Conservation (phyloP, 2,113 vertebrate species). For the Sprattus sprattus region DNA sequence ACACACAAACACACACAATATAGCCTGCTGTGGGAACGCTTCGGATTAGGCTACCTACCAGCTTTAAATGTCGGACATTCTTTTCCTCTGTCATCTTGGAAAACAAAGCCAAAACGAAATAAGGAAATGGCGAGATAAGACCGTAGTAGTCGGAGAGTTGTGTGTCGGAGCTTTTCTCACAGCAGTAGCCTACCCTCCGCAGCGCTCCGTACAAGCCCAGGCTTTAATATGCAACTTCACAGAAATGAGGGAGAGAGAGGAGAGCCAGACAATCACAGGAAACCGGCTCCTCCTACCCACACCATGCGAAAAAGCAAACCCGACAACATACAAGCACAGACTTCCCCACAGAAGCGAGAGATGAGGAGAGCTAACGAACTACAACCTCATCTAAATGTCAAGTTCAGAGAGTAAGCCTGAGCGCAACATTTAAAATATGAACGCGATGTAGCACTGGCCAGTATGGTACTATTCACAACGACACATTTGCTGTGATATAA, state of each 20-base stretch:
- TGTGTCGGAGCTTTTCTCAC: conserved; percentile 20
- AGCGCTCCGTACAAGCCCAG: conserved; percentile 57
- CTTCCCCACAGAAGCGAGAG: conserved; percentile 7
- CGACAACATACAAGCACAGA: conserved; percentile 40
- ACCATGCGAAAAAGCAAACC: conserved; percentile 55
- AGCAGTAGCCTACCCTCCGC: conserved; percentile 41
- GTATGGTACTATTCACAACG: background rate
- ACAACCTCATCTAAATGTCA: conserved; percentile 34
- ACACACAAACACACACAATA: conserved; percentile 10
- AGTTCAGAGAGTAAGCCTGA: conserved; percentile 3
- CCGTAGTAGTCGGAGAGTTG: conserved; percentile 18
- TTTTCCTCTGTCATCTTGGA: conserved; percentile 75
- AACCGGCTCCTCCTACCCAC: conserved; percentile 71
- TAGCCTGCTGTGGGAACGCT: conserved; percentile 39
- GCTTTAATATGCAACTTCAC: conserved; percentile 66
- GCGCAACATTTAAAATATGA: background rate
- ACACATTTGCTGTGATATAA: background rate
- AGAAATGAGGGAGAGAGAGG: conserved; percentile 49
- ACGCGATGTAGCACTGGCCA: background rate
- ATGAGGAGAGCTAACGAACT: conserved; percentile 7
- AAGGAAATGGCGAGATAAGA: conserved; percentile 35
- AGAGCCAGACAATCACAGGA: conserved; percentile 71
- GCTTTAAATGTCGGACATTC: conserved; percentile 67
- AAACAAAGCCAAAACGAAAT: conserved; percentile 52
- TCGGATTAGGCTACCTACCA: conserved; percentile 69